A percentile compares a stretch with the other conserved stretches of the same genome.
These are phyloP conservation scores for Drosophila neotestacea DNA, from an alignment of 2,888 invertebrate species.

Conservation along the genomic window DNA sequence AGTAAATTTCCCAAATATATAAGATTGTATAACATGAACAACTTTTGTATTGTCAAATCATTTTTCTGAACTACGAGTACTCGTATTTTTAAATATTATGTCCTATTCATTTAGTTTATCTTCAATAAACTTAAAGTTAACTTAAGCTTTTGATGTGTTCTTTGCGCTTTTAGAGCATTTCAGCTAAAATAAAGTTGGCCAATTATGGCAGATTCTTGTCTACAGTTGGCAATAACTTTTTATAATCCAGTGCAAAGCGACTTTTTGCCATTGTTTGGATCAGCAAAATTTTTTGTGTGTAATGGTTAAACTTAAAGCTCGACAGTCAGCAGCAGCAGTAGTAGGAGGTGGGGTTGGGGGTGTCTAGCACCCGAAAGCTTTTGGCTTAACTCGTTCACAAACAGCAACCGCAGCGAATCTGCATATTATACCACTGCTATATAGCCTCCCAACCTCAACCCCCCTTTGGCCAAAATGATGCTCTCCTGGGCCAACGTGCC, in stretches of 20 bases:
- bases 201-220: conserved; percentile 29
- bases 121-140: neutral
- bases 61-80: neutral
- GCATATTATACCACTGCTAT: conserved; percentile 53
- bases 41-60: neutral
- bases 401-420: conserved; percentile 62
- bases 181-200: conserved; percentile 8
- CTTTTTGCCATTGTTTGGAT: conserved; percentile 51
- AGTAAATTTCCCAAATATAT: neutral
- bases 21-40: neutral
- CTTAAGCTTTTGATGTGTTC: conserved; percentile 4
- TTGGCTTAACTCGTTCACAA: conserved; percentile 50
- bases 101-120: neutral
- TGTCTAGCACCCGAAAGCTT: conserved; percentile 26
- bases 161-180: conserved; percentile 1
- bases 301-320: conserved; percentile 44
- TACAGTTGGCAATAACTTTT: conserved; percentile 27
- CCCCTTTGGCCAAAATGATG: neutral
- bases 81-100: neutral
- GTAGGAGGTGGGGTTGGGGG: neutral
- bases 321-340: too few species aligned
- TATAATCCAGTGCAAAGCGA: conserved; percentile 34
- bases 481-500: conserved; percentile 20
- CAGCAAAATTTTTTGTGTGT: conserved; percentile 44
- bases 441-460: conserved; percentile 2